Evolutionary conservation across 2,888 invertebrate genomes (phyloP).

Genomic region (Plagiodera versicolora): DNA sequence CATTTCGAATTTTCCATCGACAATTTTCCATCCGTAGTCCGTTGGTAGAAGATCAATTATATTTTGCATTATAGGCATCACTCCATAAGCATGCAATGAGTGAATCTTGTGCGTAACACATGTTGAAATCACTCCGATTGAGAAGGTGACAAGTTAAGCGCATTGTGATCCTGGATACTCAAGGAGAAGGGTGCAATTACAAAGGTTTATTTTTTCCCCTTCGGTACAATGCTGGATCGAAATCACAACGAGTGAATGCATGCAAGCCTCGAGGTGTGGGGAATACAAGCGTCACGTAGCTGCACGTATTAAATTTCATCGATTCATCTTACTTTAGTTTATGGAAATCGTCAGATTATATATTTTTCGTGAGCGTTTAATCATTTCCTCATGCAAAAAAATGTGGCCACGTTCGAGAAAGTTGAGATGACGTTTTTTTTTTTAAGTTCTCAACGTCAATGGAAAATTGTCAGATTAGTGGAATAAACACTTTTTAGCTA

Average conservation of each 20-base stretch:
- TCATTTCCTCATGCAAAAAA: constrained; percentile 13
- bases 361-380: constrained; percentile 8
- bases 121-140: constrained; percentile 12
- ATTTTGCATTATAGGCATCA: constrained; percentile 10
- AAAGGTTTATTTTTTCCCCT: constrained; percentile 37
- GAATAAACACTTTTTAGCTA: constrained; percentile 2
- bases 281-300: constrained; percentile 3
- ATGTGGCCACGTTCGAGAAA: constrained; percentile 13
- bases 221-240: constrained; percentile 21
- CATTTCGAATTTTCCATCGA: constrained; percentile 9
- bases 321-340: constrained; percentile 10
- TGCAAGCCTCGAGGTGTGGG: neutral
- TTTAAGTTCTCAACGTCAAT: neutral
- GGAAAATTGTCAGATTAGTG: constrained; percentile 10
- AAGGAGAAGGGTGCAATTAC: constrained; percentile 37
- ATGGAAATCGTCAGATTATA: constrained; percentile 17
- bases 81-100: constrained; percentile 11
- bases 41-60: constrained; percentile 9
- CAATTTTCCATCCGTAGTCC: constrained; percentile 11
- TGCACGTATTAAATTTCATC: constrained; percentile 12
- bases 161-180: constrained; percentile 38
- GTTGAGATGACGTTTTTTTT: constrained; percentile 11
- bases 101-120: constrained; percentile 9
- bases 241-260: neutral
- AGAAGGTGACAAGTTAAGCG: constrained; percentile 36